phyloP scores from a whole-genome alignment of 2,888 invertebrate genomes.

The Seira sanloemensis region DNA sequence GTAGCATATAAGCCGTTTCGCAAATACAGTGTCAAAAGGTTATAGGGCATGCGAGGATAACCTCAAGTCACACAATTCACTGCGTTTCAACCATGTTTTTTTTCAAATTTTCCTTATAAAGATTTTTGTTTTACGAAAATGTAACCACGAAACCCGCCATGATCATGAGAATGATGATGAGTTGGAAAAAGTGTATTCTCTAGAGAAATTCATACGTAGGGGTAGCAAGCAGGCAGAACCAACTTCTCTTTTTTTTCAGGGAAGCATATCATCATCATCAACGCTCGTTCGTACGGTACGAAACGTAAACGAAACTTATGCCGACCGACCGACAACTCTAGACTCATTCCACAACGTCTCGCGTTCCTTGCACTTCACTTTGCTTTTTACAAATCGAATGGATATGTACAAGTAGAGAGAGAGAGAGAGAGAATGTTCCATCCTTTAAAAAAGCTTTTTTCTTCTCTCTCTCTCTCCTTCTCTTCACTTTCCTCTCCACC shows the following conservation, averaged over 20 bases:
- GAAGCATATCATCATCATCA: background rate
- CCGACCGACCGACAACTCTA: conserved; percentile 6
- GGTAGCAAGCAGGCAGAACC: background rate
- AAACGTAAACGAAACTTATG: conserved; percentile 14
- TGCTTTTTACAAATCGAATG: conserved; percentile 10
- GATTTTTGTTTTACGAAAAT: too few species aligned
- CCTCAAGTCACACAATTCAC: too few species aligned
- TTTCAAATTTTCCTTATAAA: too few species aligned
- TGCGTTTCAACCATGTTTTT: too few species aligned
- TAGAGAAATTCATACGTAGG: conserved; percentile 1
- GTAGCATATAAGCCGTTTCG: too few species aligned
- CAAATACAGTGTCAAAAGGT: too few species aligned
- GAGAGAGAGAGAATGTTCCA: too few species aligned
- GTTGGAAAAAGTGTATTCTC: conserved; percentile 16
- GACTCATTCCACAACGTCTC: background rate
- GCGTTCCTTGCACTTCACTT: background rate
- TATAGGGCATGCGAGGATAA: too few species aligned
- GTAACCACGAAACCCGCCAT: background rate
- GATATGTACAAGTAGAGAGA: too few species aligned
- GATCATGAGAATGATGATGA: conserved; percentile 23
- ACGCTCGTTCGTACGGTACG: conserved; percentile 12
- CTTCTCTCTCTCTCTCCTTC: background rate
- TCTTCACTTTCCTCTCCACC: too few species aligned
- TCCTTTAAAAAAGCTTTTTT: conserved; percentile 16
- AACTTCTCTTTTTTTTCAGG: background rate